Percentiles rank a stretch among this genome's conserved stretches.
Evolutionary conservation across 1,140 invertebrate species (phyloP).

Genomic region (Mylabris phalerata): DNA sequence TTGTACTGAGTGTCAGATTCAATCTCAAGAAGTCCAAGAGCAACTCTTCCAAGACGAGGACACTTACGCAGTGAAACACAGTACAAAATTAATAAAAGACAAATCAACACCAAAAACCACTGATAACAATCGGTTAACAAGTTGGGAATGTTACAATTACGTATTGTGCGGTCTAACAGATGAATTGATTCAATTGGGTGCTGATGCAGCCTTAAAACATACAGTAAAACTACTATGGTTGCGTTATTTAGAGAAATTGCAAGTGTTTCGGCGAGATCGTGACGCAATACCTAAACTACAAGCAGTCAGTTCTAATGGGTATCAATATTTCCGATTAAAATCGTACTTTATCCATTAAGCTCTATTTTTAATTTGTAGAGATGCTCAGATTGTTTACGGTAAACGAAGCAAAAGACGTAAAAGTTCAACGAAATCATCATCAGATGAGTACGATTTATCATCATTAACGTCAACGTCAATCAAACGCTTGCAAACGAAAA

Average conservation of each 20-base stretch:
- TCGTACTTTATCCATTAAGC: neutral
- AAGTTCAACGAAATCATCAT: constrained; percentile 8
- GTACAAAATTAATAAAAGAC: constrained; percentile 18
- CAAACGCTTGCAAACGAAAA: constrained; percentile 31
- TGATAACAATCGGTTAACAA: constrained; percentile 45
- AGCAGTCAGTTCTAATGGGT: constrained; percentile 14
- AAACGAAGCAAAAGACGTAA: constrained; percentile 34
- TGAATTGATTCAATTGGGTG: constrained; percentile 53
- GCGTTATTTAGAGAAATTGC: constrained; percentile 50
- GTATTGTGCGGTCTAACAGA: constrained; percentile 53
- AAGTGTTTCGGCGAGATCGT: constrained; percentile 46
- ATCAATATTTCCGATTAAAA: neutral
- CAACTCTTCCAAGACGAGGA: constrained; percentile 38
- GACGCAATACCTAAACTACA: constrained; percentile 49
- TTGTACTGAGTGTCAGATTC: constrained; percentile 49
- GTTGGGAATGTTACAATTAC: constrained; percentile 62
- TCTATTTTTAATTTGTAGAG: constrained; percentile 35
- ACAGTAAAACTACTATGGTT: constrained; percentile 58
- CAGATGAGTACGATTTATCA: constrained; percentile 16
- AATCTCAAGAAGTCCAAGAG: constrained; percentile 45
- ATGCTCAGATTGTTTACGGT: constrained; percentile 49
- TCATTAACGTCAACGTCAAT: constrained; percentile 23
- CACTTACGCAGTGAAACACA: constrained; percentile 9
- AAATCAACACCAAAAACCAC: constrained; percentile 2
- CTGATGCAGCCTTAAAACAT: constrained; percentile 48